These are phyloP conservation scores for Drosophila funebris DNA, from an alignment of 1,140 invertebrate species.

Conservation along the genomic window DNA sequence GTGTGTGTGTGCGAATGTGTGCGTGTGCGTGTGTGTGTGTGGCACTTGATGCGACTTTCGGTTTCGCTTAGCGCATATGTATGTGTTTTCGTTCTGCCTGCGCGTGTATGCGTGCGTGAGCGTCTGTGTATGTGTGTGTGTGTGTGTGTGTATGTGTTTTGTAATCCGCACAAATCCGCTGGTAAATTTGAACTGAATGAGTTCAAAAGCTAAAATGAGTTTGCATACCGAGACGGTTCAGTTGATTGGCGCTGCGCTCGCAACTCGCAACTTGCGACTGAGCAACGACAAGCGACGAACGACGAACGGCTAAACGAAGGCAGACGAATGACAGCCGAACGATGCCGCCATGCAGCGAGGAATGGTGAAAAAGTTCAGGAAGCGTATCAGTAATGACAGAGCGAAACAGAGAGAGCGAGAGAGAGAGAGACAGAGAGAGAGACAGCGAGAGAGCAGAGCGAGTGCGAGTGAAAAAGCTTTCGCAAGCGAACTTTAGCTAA, in stretches of 20 bases:
- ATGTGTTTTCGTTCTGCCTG: background rate
- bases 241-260: slow-evolving; percentile 41
- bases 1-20: background rate
- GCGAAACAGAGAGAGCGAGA: background rate
- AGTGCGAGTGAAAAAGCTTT: no score
- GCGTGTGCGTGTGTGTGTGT: slow-evolving; percentile 6
- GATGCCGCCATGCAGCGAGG: slow-evolving; percentile 22
- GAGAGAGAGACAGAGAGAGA: background rate
- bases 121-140: slow-evolving; percentile 11
- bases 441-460: background rate
- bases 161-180: slow-evolving; percentile 81
- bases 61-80: background rate
- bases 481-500: background rate
- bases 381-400: background rate
- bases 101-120: background rate
- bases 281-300: slow-evolving; percentile 6
- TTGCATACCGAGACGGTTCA: slow-evolving; percentile 68
- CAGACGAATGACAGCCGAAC: slow-evolving; percentile 29
- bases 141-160: slow-evolving; percentile 50
- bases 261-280: slow-evolving; percentile 14
- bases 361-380: slow-evolving; percentile 12
- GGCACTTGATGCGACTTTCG: slow-evolving; percentile 36
- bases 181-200: slow-evolving; percentile 81
- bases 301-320: slow-evolving; percentile 4
- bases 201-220: slow-evolving; percentile 81